phyloP scores from a whole-genome alignment of 1,140 invertebrate genomes.

The Penaeus vannamei region DNA sequence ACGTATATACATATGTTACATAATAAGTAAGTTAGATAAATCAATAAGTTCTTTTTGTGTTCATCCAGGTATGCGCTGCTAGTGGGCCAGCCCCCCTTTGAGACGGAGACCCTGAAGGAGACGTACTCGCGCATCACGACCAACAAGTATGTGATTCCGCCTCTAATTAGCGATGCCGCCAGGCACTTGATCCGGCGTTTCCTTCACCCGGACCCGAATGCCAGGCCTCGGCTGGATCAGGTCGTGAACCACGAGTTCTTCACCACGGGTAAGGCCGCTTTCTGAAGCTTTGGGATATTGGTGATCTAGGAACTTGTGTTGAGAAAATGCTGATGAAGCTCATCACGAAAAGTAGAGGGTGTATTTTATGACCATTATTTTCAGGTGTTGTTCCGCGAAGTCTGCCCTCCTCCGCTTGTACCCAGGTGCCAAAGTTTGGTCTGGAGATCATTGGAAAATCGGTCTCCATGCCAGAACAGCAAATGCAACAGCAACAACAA shows the following conservation, averaged over 20 bases:
- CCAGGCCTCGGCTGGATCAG: slow-evolving; percentile 84
- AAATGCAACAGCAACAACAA: slow-evolving; percentile 58
- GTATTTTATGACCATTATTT: background rate
- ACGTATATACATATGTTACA: too few relatives aligned
- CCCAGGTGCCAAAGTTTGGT: slow-evolving; percentile 66
- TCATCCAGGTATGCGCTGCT: slow-evolving; percentile 85
- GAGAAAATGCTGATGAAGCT: background rate
- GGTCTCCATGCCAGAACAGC: slow-evolving; percentile 49
- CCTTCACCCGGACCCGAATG: slow-evolving; percentile 86
- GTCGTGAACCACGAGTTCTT: slow-evolving; percentile 85
- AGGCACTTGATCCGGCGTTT: slow-evolving; percentile 86
- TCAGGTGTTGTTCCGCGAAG: slow-evolving; percentile 60
- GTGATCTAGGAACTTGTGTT: background rate
- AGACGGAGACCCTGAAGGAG: slow-evolving; percentile 86
- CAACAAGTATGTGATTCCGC: slow-evolving; percentile 91
- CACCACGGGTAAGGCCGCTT: slow-evolving; percentile 70
- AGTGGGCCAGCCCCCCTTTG: slow-evolving; percentile 96
- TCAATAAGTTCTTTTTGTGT: slow-evolving; percentile 25
- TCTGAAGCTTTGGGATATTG: background rate
- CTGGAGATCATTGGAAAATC: slow-evolving; percentile 57
- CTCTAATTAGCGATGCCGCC: slow-evolving; percentile 79
- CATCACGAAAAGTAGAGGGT: background rate
- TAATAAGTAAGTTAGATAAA: background rate
- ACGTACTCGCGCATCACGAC: slow-evolving; percentile 94
- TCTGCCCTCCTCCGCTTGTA: slow-evolving; percentile 63